These are phyloP conservation scores for Maconellicoccus hirsutus DNA, from an alignment of 1,140 invertebrate genomes.

Conservation along the genomic window DNA sequence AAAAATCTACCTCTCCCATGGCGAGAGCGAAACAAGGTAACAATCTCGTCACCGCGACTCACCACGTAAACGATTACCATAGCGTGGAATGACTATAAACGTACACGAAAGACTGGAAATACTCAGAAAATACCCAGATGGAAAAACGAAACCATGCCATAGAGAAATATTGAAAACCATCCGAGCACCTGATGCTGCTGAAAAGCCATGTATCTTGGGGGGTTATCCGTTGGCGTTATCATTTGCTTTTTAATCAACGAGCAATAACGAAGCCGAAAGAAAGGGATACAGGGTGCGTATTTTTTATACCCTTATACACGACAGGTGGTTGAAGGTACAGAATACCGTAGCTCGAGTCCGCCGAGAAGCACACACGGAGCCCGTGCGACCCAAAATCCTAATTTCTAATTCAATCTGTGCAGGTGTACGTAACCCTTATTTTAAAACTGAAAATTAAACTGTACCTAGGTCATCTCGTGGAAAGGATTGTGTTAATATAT, in stretches of 20 bases:
- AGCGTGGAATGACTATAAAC: no score
- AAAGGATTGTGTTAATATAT: neutral
- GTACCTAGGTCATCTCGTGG: neutral
- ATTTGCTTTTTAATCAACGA: constrained; percentile 5
- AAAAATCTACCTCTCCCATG: no score
- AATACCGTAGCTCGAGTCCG: neutral
- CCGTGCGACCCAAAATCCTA: neutral
- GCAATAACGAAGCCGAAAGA: neutral
- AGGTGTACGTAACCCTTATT: neutral
- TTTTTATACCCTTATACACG: neutral
- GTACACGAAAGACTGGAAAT: no score
- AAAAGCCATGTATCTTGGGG: neutral
- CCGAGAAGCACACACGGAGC: neutral
- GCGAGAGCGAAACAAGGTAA: no score
- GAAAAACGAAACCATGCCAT: neutral
- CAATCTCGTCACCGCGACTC: no score
- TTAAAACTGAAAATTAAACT: neutral
- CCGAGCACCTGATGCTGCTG: neutral
- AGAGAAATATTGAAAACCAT: neutral
- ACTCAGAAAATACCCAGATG: neutral
- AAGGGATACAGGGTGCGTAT: neutral
- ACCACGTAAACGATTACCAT: no score
- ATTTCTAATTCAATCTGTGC: neutral
- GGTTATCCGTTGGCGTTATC: neutral
- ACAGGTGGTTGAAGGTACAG: neutral